Base-by-base conservation (phyloP, 2,888 invertebrate genomes). In the Pristionchus entomophagus region DNA sequence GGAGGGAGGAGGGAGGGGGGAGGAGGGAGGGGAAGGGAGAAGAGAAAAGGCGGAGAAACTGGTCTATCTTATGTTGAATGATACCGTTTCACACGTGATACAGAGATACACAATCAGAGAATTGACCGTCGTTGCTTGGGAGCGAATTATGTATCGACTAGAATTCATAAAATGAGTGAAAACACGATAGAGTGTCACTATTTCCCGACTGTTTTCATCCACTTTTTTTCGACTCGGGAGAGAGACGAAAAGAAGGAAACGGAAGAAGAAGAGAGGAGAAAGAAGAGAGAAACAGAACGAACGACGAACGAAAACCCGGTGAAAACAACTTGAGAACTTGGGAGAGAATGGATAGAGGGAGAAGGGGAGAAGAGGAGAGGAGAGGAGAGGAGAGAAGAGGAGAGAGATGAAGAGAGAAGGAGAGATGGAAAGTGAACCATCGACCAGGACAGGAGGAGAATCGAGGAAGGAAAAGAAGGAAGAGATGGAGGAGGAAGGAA, bases 241-340 rank as follows among this genome's bases (percentile, higher is more conserved):
- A 29, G 59, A 59, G 59, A n/a, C 59, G 59, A 59, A 22, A 22
- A 26, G 19, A 17, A 45, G 77, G 35, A n/a, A 69, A 49, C 1
- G 51, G 51, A 51, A 22, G 51, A 32, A 51, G 29, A 35, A 29
- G 78, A 51, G 51, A 22, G 78, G 29, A 51, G 29, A 32, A 51
- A 51, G 77, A 22, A 32, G 78, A 80, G 49, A 49, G 38, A 41
- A 22, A 80, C 8, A 80, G 14, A 35, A 32, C n/a, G 77, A 77
- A 12, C 32, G 32, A 51, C 29, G 51, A 51, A 51, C 38, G 51
- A 49, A 51, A 49, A 80, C 19, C 26, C 49, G 45, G 49, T 26
- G 78, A 80, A 80, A 51, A 80, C 51, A 51, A 80, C 51, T 51
- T 80, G 35, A 51, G 78, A 51, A 80, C 78, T 51, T 51, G 78